phyloP scores from a whole-genome alignment of 2,888 invertebrate genomes.

The Scaptomyza caliginosa region DNA sequence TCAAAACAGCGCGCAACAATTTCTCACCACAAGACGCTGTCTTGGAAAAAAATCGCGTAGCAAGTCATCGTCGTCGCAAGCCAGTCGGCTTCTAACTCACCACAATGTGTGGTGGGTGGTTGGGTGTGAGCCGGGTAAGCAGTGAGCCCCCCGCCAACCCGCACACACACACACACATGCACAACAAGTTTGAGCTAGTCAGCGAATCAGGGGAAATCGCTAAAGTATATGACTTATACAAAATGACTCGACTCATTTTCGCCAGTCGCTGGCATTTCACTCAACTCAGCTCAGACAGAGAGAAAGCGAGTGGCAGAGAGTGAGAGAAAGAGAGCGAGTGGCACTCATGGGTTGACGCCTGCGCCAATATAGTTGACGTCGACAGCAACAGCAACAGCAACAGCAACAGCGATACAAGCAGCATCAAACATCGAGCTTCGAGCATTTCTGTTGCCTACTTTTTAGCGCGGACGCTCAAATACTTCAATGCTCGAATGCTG shows the following conservation, averaged over 20 bases:
- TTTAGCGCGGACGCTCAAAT: constrained; percentile 44
- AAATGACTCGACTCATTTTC: constrained; percentile 48
- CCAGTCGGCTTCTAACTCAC: constrained; percentile 68
- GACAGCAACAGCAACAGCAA: constrained; percentile 17
- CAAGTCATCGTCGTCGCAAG: constrained; percentile 36
- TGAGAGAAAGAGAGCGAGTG: constrained; percentile 2
- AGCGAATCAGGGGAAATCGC: constrained; percentile 75
- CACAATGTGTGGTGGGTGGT: constrained; percentile 56
- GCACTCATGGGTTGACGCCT: constrained; percentile 43
- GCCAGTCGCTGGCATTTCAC: constrained; percentile 28
- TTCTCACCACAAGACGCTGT: constrained; percentile 75
- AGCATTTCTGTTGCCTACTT: constrained; percentile 64
- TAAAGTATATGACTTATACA: constrained; percentile 50
- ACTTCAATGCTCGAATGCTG: constrained; percentile 27
- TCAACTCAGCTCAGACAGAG: constrained; percentile 4
- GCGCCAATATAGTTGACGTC: constrained; percentile 45
- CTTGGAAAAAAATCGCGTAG: constrained; percentile 48
- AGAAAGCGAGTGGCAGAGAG: constrained; percentile 24
- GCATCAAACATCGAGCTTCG: constrained; percentile 20
- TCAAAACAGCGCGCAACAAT: constrained; percentile 71
- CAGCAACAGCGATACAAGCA: constrained; percentile 8
- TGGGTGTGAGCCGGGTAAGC: background rate
- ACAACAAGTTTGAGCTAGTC: constrained; percentile 48
- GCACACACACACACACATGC: constrained; percentile 9
- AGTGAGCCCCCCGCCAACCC: constrained; percentile 8